phyloP scores from a whole-genome alignment of 2,113 vertebrate species.

The Notechis scutatus region DNA sequence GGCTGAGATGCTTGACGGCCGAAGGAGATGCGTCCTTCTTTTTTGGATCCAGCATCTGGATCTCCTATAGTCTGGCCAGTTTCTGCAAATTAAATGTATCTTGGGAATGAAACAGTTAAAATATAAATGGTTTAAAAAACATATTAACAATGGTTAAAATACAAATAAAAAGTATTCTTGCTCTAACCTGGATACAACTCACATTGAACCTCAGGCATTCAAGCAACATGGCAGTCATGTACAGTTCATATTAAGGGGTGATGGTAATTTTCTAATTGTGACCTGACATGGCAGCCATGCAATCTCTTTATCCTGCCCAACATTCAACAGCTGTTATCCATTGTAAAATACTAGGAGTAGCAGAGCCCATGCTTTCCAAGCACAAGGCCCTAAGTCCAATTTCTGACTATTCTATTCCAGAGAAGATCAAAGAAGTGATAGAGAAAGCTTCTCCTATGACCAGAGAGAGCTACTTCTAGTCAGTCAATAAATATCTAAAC shows the following conservation, averaged over 20 bases:
- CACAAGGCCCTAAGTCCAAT: background rate
- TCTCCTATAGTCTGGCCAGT: conserved; percentile 64
- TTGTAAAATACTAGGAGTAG: background rate
- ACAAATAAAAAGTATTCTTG: background rate
- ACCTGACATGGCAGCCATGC: background rate
- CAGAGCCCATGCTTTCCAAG: background rate
- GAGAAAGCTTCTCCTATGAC: background rate
- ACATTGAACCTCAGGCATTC: background rate
- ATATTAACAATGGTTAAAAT: too few species aligned
- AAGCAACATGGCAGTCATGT: background rate
- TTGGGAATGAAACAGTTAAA: background rate
- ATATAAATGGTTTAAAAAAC: background rate
- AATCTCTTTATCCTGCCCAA: background rate
- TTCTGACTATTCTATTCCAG: background rate
- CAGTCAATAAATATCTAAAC: background rate
- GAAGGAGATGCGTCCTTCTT: conserved; percentile 73
- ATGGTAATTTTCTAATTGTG: background rate
- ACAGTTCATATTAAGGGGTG: background rate
- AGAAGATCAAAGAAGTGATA: background rate
- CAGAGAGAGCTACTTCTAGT: background rate
- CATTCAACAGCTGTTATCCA: background rate
- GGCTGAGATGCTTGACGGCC: conserved; percentile 76
- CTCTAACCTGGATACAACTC: background rate
- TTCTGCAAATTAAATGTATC: conserved; percentile 51
- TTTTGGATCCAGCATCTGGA: conserved; percentile 69